Evolutionary conservation across 2,113 vertebrate genomes (phyloP), one percentile per base, ranked within the genome.

Genomic region (Megaceryle maxima): DNA sequence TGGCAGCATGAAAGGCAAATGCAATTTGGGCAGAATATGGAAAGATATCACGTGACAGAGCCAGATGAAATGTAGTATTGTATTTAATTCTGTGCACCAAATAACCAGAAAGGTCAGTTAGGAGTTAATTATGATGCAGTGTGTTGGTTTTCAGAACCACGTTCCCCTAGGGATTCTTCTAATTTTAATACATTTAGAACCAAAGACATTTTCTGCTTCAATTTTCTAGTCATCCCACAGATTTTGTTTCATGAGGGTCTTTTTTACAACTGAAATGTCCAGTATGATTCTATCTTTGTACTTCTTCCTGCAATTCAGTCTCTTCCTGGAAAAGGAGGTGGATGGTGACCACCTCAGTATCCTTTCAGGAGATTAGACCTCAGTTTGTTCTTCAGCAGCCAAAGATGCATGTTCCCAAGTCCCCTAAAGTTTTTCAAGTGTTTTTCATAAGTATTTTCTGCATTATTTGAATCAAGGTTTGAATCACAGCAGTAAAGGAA

Each of bases 1-100:
- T 29, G 80, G 83, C 66, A 63, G 77, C 87, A 50, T 77, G 83
- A 95, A 95, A 93, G 76, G 87, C 25, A 87, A 92, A 84, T 81
- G 81, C 53, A 92, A 39, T 92, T 89, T 91, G 75, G 73, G 29
- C 57, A 78, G 75, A 60, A 73, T 90, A 37, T 64, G 22, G 60
- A 82, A 86, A 59, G 50, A 33, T 16, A 55, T 41, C 82, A 87
- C 59, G 69, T 67, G 84, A 89, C 51, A 83, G 53, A 83, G 43
- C 25, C 80, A 74, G 67, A 66, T 66, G 44, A 70, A 87, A 94
- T 76, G 53, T n/a, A 75, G 85, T 66, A 81, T 3, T 64, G 17
- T 35, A 37, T 88, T 83, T 90, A 59, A 83, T 76, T 94, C 84
- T 87, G 51, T n/a, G 46, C 56, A 84, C 64, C 86, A 62, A 87